Conservation (phyloP, 2,797 vertebrate species). For the Sebastes glaucus region DNA sequence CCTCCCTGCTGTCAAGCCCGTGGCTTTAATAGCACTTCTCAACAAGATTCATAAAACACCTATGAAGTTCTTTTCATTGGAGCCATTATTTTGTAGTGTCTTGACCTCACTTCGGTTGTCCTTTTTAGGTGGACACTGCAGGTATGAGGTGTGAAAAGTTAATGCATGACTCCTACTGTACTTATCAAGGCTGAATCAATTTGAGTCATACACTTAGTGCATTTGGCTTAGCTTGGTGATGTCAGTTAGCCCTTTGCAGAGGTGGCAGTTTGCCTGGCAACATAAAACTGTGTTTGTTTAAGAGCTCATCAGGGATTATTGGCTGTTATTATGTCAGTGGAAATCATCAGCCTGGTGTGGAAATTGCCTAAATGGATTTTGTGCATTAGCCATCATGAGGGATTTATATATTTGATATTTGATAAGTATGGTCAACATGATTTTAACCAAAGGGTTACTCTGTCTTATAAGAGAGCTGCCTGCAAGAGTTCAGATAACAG, state of each 20-base stretch:
- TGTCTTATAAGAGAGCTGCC: slow-evolving; percentile 3
- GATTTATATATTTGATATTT: slow-evolving; percentile 53
- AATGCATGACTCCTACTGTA: slow-evolving; percentile 10
- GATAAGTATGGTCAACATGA: slow-evolving; percentile 47
- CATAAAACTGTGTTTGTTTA: slow-evolving; percentile 63
- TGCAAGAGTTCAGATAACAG: slow-evolving; percentile 44
- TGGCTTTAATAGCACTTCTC: slow-evolving; percentile 45
- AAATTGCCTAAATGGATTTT: slow-evolving; percentile 66
- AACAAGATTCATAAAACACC: slow-evolving; percentile 62
- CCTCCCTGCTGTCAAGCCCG: slow-evolving; percentile 34
- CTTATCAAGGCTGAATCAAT: slow-evolving; percentile 6
- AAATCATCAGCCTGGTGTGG: slow-evolving; percentile 49
- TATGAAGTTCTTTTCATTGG: slow-evolving; percentile 25
- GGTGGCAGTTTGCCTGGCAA: slow-evolving; percentile 47
- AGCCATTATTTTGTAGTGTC: slow-evolving; percentile 23
- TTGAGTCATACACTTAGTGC: background rate
- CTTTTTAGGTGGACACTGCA: slow-evolving; percentile 19
- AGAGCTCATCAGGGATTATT: slow-evolving; percentile 66
- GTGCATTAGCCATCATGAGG: slow-evolving; percentile 47
- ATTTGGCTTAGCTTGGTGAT: slow-evolving; percentile 18
- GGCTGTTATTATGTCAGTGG: slow-evolving; percentile 59
- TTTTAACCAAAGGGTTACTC: slow-evolving; percentile 32
- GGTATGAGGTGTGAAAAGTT: slow-evolving; percentile 11
- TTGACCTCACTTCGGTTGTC: slow-evolving; percentile 34
- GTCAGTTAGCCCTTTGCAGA: slow-evolving; percentile 36